Conservation (phyloP, 2,888 invertebrate species). For the Zeuzera pyrina region DNA sequence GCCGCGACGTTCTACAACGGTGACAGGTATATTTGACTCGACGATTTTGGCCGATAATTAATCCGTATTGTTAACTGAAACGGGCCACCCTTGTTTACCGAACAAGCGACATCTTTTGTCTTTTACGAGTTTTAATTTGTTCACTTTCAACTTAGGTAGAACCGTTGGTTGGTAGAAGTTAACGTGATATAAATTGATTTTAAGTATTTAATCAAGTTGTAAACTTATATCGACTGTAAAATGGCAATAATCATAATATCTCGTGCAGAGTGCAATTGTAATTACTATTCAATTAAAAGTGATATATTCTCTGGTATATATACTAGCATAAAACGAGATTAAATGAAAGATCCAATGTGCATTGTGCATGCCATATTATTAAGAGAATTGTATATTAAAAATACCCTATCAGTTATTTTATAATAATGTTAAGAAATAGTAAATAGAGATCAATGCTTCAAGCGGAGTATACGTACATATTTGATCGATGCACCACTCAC, state of each 20-base stretch:
- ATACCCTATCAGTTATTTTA: no score
- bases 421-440: no score
- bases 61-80: slow-evolving; percentile 67
- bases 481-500: slow-evolving; percentile 24
- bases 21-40: slow-evolving; percentile 73
- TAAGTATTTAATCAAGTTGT: no score
- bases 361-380: slow-evolving; percentile 24
- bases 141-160: no score
- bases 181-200: no score
- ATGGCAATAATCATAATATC: slow-evolving; percentile 12
- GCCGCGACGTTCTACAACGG: slow-evolving; percentile 53
- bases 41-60: slow-evolving; percentile 70
- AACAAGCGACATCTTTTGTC: slow-evolving; percentile 23
- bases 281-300: slow-evolving; percentile 33
- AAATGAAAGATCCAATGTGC: no score
- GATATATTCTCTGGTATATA: slow-evolving; percentile 27
- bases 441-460: no score
- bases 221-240: slow-evolving; percentile 19
- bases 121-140: slow-evolving; percentile 33
- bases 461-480: no score
- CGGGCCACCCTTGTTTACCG: slow-evolving; percentile 60
- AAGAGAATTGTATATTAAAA: no score
- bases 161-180: no score
- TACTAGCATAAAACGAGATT: slow-evolving; percentile 21
- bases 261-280: slow-evolving; percentile 21